These are phyloP conservation scores for Galerucella nymphaeae DNA, from an alignment of 2,888 invertebrate genomes.

Conservation along the genomic window DNA sequence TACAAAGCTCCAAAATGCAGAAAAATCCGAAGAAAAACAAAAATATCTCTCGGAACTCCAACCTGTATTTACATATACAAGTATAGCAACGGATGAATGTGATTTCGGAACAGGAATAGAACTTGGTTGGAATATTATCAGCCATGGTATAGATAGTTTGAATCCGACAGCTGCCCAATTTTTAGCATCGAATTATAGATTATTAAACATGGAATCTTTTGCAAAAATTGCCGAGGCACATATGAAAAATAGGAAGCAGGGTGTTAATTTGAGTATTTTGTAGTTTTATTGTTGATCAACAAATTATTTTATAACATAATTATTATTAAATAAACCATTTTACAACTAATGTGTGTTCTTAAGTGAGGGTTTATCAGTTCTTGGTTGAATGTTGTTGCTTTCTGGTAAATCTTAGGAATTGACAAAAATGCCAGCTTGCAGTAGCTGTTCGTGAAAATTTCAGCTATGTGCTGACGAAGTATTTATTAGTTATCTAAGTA, in stretches of 20 bases:
- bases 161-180: slow-evolving; percentile 74
- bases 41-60: slow-evolving; percentile 77
- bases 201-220: slow-evolving; percentile 79
- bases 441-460: too few species aligned
- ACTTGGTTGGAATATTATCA: slow-evolving; percentile 86
- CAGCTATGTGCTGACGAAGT: too few species aligned
- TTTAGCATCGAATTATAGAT: slow-evolving; percentile 79
- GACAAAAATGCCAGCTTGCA: too few species aligned
- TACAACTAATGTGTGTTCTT: too few species aligned
- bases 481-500: too few species aligned
- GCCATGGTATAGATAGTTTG: slow-evolving; percentile 76
- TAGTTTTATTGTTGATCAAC: slow-evolving; percentile 40
- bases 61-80: slow-evolving; percentile 81
- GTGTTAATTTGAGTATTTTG: slow-evolving; percentile 66
- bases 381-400: too few species aligned
- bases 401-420: too few species aligned
- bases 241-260: slow-evolving; percentile 75
- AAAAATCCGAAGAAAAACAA: slow-evolving; percentile 69
- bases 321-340: too few species aligned
- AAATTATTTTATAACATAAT: too few species aligned
- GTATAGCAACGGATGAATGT: slow-evolving; percentile 93
- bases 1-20: slow-evolving; percentile 72
- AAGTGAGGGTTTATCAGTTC: too few species aligned
- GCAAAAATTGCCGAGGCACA: slow-evolving; percentile 81
- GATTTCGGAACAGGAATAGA: slow-evolving; percentile 95